Evolutionary conservation across 2,888 invertebrate genomes (phyloP).

Genomic region (Dexiosoma caninum): DNA sequence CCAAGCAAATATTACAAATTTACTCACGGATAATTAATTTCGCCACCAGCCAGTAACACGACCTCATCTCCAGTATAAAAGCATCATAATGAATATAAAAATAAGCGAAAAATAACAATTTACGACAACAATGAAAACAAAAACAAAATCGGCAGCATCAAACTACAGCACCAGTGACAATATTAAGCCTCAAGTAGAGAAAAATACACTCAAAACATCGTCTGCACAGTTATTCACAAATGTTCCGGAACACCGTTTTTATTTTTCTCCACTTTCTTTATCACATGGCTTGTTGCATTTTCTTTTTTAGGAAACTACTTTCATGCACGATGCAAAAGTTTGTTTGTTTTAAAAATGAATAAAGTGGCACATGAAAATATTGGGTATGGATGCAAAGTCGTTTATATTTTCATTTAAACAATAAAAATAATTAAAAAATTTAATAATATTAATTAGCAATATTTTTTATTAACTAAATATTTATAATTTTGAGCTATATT

Average conservation of each 20-base stretch:
- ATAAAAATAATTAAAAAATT: no score
- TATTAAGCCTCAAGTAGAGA: conserved; percentile 57
- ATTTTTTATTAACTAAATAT: no score
- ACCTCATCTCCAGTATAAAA: background rate
- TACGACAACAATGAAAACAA: background rate
- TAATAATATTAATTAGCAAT: no score
- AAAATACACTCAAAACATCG: conserved; percentile 45
- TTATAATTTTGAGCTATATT: no score
- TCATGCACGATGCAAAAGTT: conserved; percentile 41
- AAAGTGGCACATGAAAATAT: background rate
- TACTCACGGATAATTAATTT: no score
- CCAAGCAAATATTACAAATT: no score
- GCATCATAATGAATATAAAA: conserved; percentile 58
- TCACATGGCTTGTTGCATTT: conserved; percentile 8
- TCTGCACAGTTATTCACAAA: conserved; percentile 52
- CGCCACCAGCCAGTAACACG: no score
- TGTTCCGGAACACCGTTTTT: conserved; percentile 43
- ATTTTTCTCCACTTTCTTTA: conserved; percentile 6
- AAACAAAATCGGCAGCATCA: conserved; percentile 12
- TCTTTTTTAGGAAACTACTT: conserved; percentile 1
- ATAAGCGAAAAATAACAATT: conserved; percentile 32
- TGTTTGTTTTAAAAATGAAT: conserved; percentile 26
- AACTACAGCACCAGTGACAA: conserved; percentile 38
- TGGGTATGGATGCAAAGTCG: background rate
- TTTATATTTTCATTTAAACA: no score